Base-by-base conservation (phyloP, 2,797 vertebrate genomes). In the Threskiornis aethiopicus region DNA sequence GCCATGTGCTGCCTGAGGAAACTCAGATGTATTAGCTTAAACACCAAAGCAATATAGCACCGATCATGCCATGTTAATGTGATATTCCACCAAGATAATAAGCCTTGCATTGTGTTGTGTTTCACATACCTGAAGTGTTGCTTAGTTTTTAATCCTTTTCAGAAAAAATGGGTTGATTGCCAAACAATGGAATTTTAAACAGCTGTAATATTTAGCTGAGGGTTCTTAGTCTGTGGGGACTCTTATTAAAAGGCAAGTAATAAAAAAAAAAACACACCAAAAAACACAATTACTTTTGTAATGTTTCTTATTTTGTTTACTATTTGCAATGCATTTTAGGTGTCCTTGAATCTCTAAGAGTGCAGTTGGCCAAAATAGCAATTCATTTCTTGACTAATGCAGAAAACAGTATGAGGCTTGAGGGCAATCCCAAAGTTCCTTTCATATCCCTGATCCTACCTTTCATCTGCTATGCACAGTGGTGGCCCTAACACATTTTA, bases 61-160 rank as follows among this genome's bases (percentile, higher is more conserved):
- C 4, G 6, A 72, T 42, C 31, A 5, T 22, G 4, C 9, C 19
- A 47, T 0, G 0, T 47, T 41, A 69, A 17, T 7, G 5, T 24
- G 20, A 18, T 26, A 44, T 49, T 84, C 33, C 49, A 78, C 31
- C 20, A 17, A 13, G n/a, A 65, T 4, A 72, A 57, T 15, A 80
- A 86, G 14, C 18, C n/a, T 71, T 52, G 44, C 7, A 49, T 33
- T 42, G 13, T 66, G 8, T 37, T 84, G 26, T n/a, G 6, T 51
- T 61, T 84, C 41, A 61, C 2, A 3, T 6, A 58, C 19, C 3
- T 59, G 31, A 64, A 46, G 4, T 42, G 67, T n/a, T 82, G 10
- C 18, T 77, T 19, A 25, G 9, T 39, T 84, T 61, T 28, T 28
- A 88, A 47, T 28, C 28, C 6, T 67, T 85, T 71, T 41, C 65